Conservation (phyloP, 2,113 vertebrate species). For the Poeciliopsis retropinna region DNA sequence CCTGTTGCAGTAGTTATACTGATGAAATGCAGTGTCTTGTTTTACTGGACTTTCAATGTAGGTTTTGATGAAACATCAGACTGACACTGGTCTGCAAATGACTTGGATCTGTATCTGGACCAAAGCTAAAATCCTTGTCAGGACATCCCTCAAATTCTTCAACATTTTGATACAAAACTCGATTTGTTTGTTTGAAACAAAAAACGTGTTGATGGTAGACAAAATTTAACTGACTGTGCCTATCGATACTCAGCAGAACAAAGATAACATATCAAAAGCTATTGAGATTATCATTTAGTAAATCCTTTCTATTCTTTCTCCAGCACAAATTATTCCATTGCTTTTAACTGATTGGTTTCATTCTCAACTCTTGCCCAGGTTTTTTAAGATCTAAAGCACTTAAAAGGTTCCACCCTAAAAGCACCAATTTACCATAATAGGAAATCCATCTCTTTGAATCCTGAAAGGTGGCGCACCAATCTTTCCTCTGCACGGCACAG, state of each 20-base stretch:
- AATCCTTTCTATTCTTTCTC: neutral
- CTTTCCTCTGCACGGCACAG: conserved; percentile 35
- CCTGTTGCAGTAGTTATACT: neutral
- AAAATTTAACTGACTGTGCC: neutral
- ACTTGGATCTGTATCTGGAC: neutral
- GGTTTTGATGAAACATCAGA: neutral
- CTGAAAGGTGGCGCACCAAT: conserved; percentile 34
- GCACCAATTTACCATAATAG: conserved; percentile 17
- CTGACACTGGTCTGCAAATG: neutral
- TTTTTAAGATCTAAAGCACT: conserved; percentile 16
- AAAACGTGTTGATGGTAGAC: neutral
- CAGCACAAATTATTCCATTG: neutral
- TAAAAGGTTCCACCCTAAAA: conserved; percentile 34
- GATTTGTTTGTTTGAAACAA: neutral
- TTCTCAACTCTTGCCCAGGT: conserved; percentile 8
- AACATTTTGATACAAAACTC: neutral
- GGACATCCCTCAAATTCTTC: neutral
- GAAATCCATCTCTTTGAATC: conserved; percentile 55
- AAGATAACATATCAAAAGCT: neutral
- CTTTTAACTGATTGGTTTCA: neutral
- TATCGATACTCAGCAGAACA: neutral
- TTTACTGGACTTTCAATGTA: neutral
- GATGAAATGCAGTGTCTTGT: neutral
- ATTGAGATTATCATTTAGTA: neutral
- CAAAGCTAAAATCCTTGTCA: neutral